Percentiles rank a stretch among this genome's conserved stretches.
Conservation (phyloP, 2,113 vertebrate genomes). For the Potamarius usumacintae region DNA sequence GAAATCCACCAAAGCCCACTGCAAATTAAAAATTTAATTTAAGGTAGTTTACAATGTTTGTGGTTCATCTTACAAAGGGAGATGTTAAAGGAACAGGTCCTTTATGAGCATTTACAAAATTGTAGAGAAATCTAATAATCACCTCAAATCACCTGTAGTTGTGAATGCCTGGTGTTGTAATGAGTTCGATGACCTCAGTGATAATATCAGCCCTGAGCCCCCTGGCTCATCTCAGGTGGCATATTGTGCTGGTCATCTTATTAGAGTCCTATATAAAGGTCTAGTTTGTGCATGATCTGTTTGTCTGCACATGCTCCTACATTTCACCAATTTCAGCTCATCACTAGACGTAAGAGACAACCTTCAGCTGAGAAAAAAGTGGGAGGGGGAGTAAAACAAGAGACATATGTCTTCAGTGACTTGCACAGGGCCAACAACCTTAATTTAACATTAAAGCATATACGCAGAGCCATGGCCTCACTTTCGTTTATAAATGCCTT, state of each 20-base stretch:
- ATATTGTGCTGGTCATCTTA: slow-evolving; percentile 61
- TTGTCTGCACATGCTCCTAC: slow-evolving; percentile 63
- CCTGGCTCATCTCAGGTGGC: slow-evolving; percentile 17
- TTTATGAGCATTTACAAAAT: slow-evolving; percentile 26
- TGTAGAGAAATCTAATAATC: slow-evolving; percentile 44
- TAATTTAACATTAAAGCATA: slow-evolving; percentile 25
- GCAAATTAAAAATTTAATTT: slow-evolving; percentile 11
- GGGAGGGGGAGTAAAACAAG: background rate
- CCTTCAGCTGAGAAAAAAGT: slow-evolving; percentile 8
- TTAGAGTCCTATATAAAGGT: slow-evolving; percentile 70
- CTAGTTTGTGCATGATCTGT: slow-evolving; percentile 67
- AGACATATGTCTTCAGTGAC: slow-evolving; percentile 31
- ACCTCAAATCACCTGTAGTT: slow-evolving; percentile 31
- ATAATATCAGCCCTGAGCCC: slow-evolving; percentile 37
- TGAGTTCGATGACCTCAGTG: slow-evolving; percentile 31
- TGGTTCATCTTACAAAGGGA: background rate
- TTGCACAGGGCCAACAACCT: slow-evolving; percentile 21
- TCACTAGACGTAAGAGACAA: slow-evolving; percentile 60
- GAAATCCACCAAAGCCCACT: slow-evolving; percentile 18
- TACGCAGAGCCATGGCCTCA: no score
- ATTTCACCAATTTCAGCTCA: slow-evolving; percentile 67
- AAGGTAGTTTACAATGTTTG: background rate
- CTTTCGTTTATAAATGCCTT: no score
- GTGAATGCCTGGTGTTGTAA: slow-evolving; percentile 30
- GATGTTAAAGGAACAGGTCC: background rate